Percentiles rank a stretch among this genome's conserved stretches.
phyloP scores from a whole-genome alignment of 2,113 vertebrate genomes.

The Heterotis niloticus region DNA sequence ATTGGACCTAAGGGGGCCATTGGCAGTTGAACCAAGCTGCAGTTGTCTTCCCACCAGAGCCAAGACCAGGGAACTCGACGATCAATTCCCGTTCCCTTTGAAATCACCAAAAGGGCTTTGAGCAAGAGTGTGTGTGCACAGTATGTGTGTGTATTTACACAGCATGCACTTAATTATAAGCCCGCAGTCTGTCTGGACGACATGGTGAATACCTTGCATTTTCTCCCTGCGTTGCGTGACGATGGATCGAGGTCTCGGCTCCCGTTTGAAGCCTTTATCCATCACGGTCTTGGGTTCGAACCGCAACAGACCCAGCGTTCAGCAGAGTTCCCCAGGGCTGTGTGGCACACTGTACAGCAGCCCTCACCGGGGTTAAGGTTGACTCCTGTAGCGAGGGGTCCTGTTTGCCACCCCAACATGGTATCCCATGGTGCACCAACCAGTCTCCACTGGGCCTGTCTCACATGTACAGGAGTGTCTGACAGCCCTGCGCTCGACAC shows the following conservation, averaged over 20 bases:
- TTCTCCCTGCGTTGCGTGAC: conserved; percentile 41
- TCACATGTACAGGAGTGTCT: too few relatives aligned
- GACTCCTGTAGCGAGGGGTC: too few relatives aligned
- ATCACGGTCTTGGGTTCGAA: conserved; percentile 32
- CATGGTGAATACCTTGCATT: conserved; percentile 52
- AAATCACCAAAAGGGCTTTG: conserved; percentile 39
- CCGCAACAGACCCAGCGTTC: too few relatives aligned
- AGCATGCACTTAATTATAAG: conserved; percentile 46
- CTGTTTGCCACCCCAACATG: too few relatives aligned
- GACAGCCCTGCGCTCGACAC: too few relatives aligned
- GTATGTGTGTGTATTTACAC: conserved; percentile 25
- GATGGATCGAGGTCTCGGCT: conserved; percentile 46
- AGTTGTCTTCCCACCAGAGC: conserved; percentile 21
- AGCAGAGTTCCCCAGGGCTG: too few relatives aligned
- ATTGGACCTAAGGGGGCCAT: conserved; percentile 27
- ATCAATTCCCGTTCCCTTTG: conserved; percentile 30
- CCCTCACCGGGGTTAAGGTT: too few relatives aligned
- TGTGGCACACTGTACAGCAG: too few relatives aligned
- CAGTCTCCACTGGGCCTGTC: too few relatives aligned
- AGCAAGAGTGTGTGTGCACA: conserved; percentile 25
- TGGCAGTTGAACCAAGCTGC: not conserved
- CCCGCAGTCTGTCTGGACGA: conserved; percentile 30
- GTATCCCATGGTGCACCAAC: too few relatives aligned
- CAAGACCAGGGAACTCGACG: conserved; percentile 5
- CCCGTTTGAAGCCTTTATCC: conserved; percentile 37